Conservation (phyloP, 1,140 invertebrate species). For the Reticulitermes speratus region DNA sequence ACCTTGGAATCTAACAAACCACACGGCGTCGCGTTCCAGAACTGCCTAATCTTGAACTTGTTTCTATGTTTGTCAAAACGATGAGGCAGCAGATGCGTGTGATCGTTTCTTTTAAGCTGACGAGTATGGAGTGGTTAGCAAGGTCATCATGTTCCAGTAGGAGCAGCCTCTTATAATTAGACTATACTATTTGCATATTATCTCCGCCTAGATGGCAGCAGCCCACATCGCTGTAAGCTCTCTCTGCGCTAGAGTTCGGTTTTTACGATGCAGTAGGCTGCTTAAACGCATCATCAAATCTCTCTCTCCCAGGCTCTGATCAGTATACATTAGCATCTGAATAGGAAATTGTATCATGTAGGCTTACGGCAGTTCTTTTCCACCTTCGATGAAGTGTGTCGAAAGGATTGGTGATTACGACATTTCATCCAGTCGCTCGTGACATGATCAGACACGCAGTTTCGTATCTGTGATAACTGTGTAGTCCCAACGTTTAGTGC, state of each 20-base stretch:
- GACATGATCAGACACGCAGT: background rate
- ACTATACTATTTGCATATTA: slow-evolving; percentile 14
- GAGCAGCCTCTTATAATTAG: slow-evolving; percentile 5
- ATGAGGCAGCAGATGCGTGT: no score
- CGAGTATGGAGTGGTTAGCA: background rate
- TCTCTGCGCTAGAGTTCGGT: background rate
- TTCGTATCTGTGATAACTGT: background rate
- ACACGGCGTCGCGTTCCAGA: no score
- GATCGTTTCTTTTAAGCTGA: no score
- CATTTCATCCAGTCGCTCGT: background rate
- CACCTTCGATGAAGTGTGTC: background rate
- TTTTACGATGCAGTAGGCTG: background rate
- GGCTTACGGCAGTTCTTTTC: background rate
- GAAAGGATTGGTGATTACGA: background rate
- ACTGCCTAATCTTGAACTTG: no score
- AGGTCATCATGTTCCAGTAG: background rate
- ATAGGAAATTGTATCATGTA: background rate
- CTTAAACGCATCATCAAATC: background rate
- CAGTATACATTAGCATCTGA: background rate
- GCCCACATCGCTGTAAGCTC: background rate
- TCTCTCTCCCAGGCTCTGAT: background rate
- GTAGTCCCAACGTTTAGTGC: background rate
- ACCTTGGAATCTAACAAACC: no score
- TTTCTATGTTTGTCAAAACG: no score
- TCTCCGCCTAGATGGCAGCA: background rate